phyloP scores from a whole-genome alignment of 1,140 invertebrate species.

The Bombus fervidus region DNA sequence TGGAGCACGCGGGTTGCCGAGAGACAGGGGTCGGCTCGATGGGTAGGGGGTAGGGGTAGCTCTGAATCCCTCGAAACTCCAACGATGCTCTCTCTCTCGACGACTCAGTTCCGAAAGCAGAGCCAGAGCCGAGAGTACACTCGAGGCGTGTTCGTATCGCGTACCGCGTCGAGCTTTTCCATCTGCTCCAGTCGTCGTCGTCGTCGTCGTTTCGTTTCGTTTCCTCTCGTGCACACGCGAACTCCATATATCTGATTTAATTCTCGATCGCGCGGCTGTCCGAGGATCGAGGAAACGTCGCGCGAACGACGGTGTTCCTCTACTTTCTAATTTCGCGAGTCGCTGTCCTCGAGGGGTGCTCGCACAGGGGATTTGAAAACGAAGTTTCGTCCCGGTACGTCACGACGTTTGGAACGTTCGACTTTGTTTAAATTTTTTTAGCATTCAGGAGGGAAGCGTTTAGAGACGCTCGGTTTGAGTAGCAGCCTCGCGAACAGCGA shows the following conservation, averaged over 20 bases:
- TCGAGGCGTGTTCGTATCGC: slow-evolving; percentile 55
- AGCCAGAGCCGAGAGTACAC: slow-evolving; percentile 65
- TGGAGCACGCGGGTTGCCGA: slow-evolving; percentile 59
- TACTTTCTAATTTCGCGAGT: background rate
- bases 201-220: slow-evolving; percentile 16
- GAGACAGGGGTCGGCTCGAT: slow-evolving; percentile 55
- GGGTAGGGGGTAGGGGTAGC: slow-evolving; percentile 57
- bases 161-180: slow-evolving; percentile 31
- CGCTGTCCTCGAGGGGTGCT: background rate
- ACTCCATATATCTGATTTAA: background rate
- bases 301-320: slow-evolving; percentile 1
- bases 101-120: slow-evolving; percentile 73
- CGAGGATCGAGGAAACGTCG: slow-evolving; percentile 4
- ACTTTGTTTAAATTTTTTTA: background rate
- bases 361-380: background rate
- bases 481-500: background rate
- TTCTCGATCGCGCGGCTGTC: background rate
- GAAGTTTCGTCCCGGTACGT: slow-evolving; percentile 1
- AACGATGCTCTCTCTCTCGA: slow-evolving; percentile 67
- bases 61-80: slow-evolving; percentile 73
- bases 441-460: background rate
- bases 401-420: background rate
- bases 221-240: slow-evolving; percentile 8
- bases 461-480: background rate
- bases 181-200: slow-evolving; percentile 38